Evolutionary conservation across 1,140 invertebrate species (phyloP).

Genomic region (Babylonia areolata): DNA sequence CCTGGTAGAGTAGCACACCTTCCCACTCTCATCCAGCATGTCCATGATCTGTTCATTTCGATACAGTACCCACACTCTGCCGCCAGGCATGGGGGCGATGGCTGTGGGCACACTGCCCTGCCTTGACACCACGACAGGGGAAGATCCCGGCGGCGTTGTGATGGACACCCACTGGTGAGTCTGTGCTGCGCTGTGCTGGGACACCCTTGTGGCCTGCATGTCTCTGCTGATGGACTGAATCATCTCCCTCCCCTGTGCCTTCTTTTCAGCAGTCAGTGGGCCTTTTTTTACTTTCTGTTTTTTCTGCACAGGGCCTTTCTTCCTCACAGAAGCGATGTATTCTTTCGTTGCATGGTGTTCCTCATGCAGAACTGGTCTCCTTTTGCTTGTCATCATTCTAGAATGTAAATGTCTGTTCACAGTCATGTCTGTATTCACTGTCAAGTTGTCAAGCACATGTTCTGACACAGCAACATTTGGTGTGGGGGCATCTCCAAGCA

Average conservation of each 20-base stretch:
- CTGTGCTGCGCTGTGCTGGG: neutral
- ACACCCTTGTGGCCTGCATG: neutral
- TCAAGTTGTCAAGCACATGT: no score
- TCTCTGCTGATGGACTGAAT: neutral
- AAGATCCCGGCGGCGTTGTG: neutral
- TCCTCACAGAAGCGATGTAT: neutral
- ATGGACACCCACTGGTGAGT: neutral
- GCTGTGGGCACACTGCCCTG: neutral
- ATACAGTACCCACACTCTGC: neutral
- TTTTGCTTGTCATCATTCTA: no score
- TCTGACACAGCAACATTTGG: no score
- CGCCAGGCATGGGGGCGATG: neutral
- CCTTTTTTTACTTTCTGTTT: no score
- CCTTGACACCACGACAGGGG: neutral
- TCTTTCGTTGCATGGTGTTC: neutral
- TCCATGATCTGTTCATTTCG: neutral
- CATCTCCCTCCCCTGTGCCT: neutral
- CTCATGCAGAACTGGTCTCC: neutral
- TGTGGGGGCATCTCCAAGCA: no score
- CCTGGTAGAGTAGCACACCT: neutral
- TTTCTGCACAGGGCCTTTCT: neutral
- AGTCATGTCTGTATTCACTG: no score
- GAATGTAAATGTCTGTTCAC: no score
- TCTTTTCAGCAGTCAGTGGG: neutral
- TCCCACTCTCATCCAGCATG: neutral